Conservation (phyloP, 2,113 vertebrate species). For the Nibea albiflora region DNA sequence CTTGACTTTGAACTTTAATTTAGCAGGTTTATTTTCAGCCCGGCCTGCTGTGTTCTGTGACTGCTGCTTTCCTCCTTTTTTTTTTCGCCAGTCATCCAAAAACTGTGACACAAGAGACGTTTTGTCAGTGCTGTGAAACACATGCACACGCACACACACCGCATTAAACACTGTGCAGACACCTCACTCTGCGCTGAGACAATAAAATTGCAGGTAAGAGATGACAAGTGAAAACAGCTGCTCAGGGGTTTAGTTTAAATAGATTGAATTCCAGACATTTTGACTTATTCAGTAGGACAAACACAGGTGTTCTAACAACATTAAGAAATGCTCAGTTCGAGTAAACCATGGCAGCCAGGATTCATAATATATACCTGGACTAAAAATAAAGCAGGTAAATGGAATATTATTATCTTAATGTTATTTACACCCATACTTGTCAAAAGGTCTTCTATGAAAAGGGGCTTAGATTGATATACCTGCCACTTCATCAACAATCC, state of each 20-base stretch:
- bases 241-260: not conserved
- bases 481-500: too few relatives aligned
- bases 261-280: not conserved
- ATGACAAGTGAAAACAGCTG: not conserved
- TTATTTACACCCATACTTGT: not conserved
- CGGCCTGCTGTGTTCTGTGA: slow-evolving; percentile 4
- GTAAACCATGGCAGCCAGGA: not conserved
- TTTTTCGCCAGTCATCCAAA: slow-evolving; percentile 14
- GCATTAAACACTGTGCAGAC: not conserved
- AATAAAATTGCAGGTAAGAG: not conserved
- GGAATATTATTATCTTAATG: not conserved
- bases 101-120: slow-evolving; percentile 5
- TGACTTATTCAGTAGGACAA: not conserved
- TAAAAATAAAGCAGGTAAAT: not conserved
- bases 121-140: slow-evolving; percentile 9
- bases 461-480: not conserved
- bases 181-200: not conserved
- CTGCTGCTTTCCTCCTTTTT: not conserved
- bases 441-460: not conserved
- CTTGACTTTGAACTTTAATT: slow-evolving; percentile 36
- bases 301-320: not conserved
- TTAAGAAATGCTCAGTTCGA: not conserved
- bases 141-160: not conserved
- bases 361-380: not conserved
- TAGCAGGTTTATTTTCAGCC: slow-evolving; percentile 20